Evolutionary conservation across 2,888 invertebrate genomes (phyloP).

Genomic region (Lysandra coridon): DNA sequence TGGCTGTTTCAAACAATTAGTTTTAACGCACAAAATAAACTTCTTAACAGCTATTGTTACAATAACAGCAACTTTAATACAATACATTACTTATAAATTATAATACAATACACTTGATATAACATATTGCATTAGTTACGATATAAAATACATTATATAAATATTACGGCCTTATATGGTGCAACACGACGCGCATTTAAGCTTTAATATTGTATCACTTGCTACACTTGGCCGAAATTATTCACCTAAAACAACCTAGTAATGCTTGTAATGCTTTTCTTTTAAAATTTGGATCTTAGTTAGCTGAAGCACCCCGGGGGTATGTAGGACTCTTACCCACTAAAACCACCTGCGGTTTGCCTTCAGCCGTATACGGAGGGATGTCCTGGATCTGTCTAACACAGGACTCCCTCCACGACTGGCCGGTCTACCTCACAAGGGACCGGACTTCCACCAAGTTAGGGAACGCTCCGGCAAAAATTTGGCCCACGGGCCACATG

Average conservation of each 20-base stretch:
- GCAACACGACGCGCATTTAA: not conserved
- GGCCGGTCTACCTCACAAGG: too few species aligned
- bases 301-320: too few species aligned
- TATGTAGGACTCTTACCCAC: too few species aligned
- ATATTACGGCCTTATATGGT: slow-evolving; percentile 4
- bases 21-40: not conserved
- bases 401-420: too few species aligned
- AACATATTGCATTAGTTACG: slow-evolving; percentile 4
- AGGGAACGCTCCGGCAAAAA: too few species aligned
- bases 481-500: too few species aligned
- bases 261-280: not conserved
- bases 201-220: not conserved
- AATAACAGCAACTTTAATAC: not conserved
- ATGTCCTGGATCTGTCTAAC: too few species aligned
- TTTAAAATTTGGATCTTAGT: not conserved
- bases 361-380: too few species aligned
- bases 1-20: not conserved
- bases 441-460: too few species aligned
- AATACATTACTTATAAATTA: slow-evolving; percentile 1
- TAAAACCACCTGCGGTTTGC: too few species aligned
- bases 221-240: slow-evolving; percentile 14
- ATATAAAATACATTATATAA: slow-evolving; percentile 17
- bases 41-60: not conserved
- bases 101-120: slow-evolving; percentile 16
- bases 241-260: not conserved